These are phyloP conservation scores for Phragmatobia fuliginosa DNA, from an alignment of 2,888 invertebrate species.

Conservation along the genomic window DNA sequence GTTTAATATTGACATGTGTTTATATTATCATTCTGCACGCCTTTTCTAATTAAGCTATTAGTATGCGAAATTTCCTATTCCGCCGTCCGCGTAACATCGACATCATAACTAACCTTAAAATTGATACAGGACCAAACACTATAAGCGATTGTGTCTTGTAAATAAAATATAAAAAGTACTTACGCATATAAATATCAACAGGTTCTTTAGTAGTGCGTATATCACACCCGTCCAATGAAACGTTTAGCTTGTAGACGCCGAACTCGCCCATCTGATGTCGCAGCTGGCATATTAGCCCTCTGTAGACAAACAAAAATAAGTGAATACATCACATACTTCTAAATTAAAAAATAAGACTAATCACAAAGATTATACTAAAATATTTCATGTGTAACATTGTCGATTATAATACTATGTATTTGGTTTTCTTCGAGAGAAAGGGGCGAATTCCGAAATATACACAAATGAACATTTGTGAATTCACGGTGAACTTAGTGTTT, in stretches of 20 bases:
- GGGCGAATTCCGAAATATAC: too few relatives aligned
- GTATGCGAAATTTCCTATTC: too few relatives aligned
- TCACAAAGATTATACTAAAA: too few relatives aligned
- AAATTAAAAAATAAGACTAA: not conserved
- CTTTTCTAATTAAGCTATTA: too few relatives aligned
- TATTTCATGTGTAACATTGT: too few relatives aligned
- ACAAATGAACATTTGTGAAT: not conserved
- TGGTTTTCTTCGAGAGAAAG: too few relatives aligned
- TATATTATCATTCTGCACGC: too few relatives aligned
- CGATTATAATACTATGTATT: too few relatives aligned
- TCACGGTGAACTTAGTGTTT: not conserved
- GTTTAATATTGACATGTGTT: too few relatives aligned
- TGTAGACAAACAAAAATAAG: conserved; percentile 54
- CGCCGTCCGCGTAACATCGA: too few relatives aligned
- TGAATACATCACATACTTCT: not conserved
- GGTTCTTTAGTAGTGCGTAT: conserved; percentile 87
- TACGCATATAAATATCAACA: conserved; percentile 90
- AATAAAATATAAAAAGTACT: conserved; percentile 65
- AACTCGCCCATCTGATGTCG: conserved; percentile 89
- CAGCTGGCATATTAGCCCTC: conserved; percentile 87
- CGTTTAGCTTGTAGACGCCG: conserved; percentile 89
- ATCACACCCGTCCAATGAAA: conserved; percentile 83
- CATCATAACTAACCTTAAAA: not conserved
- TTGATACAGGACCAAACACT: not conserved
- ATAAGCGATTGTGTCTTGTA: too few relatives aligned